Base-by-base conservation (phyloP, 2,113 vertebrate genomes). In the crab-eating macaque (Macaca fascicularis) region DNA sequence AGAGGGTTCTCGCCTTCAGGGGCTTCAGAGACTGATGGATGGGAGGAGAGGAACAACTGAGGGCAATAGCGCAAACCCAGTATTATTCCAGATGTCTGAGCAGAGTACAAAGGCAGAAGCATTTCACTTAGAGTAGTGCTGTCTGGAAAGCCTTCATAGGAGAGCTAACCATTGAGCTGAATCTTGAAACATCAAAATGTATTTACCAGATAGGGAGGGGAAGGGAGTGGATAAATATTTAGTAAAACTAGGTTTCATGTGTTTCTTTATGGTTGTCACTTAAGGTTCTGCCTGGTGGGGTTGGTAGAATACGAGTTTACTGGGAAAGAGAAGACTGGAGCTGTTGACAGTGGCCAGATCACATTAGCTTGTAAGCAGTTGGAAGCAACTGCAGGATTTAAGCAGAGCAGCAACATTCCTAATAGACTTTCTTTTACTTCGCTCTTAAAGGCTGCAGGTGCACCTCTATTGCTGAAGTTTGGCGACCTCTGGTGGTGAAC, bases 401-500 rank as follows among this genome's bases (percentile, higher is more conserved):
- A 95, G 67, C 23, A 67, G 50, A 93, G 38, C 27, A 93, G 7
- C 67, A 72, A 57, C 1, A 3, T 88, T 94, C 94, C 45, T 94
- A 92, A 23, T 67, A 64, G 1, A 20, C 55, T 83, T 79, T 90
- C 52, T 94, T 95, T 89, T 27, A 72, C 13, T 89, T 93, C 9
- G 20, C 23, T 5, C 16, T 85, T 94, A 81, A 92, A 91, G 72
- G 14, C 55, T 91, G 23, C 59, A n/a, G 3, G 11, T 89, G 4
- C 14, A 81, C 12, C 72, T 97, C 27, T 79, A 4, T 78, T 94
- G 22, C 69, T 95, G 96, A 97, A 81, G 81, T 98, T 96, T 97
- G 96, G 98, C 78, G 97, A 95, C 97, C 98, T 97, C 98, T 98
- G 52, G 84, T 97, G 97, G 96, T 97, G 57, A 95, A 14, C 30